Evolutionary conservation across 2,113 vertebrate genomes (phyloP).

Genomic region (Holacanthus passer): DNA sequence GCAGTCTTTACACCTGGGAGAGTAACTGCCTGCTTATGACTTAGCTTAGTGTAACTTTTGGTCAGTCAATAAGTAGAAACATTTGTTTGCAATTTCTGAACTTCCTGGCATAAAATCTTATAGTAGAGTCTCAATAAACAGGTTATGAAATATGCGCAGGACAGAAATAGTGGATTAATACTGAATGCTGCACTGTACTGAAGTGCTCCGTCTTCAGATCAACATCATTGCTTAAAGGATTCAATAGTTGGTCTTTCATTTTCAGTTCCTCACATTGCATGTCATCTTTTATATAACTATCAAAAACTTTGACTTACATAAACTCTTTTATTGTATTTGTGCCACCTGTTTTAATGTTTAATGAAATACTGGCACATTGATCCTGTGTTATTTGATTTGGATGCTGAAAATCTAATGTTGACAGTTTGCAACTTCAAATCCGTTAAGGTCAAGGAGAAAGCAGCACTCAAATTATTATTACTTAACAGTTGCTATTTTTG

Average conservation of each 20-base stretch:
- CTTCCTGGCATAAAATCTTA: too few relatives aligned
- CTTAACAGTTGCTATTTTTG: neutral
- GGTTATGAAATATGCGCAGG: neutral
- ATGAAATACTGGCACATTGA: neutral
- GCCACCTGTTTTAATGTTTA: neutral
- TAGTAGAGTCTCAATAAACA: constrained; percentile 2
- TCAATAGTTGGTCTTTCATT: constrained; percentile 15
- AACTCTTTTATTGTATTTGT: too few relatives aligned
- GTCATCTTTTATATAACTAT: neutral
- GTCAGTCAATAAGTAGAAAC: neutral
- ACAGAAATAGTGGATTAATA: neutral
- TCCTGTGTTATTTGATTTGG: neutral
- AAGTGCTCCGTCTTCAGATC: constrained; percentile 9
- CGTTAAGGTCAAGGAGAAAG: neutral
- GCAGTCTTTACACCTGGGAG: neutral
- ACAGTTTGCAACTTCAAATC: neutral
- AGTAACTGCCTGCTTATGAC: rapidly evolving
- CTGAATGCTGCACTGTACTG: neutral
- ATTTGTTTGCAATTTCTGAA: neutral
- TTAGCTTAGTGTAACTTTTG: neutral
- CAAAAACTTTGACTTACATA: neutral
- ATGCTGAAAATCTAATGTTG: too few relatives aligned
- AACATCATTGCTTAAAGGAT: constrained; percentile 35
- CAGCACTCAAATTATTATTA: neutral
- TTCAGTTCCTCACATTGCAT: neutral